phyloP scores from a whole-genome alignment of 2,797 vertebrate genomes.

The Orientallactaga sibirica region DNA sequence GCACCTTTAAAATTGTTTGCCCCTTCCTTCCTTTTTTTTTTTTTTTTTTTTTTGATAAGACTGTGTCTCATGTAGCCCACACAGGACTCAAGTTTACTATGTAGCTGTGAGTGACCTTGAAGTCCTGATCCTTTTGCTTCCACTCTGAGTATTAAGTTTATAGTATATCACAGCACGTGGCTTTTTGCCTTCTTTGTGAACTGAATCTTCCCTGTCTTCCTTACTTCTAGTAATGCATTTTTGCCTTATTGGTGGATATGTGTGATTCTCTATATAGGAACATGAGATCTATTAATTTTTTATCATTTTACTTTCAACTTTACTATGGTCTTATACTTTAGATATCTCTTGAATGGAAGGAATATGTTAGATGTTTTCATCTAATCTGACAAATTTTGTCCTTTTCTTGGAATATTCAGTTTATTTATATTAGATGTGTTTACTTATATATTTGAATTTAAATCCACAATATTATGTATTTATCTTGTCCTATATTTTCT shows the following conservation, averaged over 20 bases:
- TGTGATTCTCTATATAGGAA: background rate
- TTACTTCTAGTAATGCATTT: constrained; percentile 22
- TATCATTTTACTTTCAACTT: constrained; percentile 46
- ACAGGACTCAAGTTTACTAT: background rate
- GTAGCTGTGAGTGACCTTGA: background rate
- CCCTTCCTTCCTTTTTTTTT: background rate
- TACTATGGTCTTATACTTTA: constrained; percentile 55
- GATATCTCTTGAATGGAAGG: constrained; percentile 8
- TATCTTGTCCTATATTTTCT: constrained; percentile 57
- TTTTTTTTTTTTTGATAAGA: background rate
- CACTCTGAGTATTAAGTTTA: background rate
- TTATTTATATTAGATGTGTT: constrained; percentile 55
- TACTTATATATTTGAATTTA: constrained; percentile 53
- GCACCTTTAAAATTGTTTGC: constrained; percentile 25
- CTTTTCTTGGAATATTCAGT: constrained; percentile 45
- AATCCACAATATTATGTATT: constrained; percentile 47
- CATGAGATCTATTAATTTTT: constrained; percentile 31
- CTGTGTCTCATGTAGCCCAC: background rate
- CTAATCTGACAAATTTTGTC: constrained; percentile 42
- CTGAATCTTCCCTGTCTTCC: background rate
- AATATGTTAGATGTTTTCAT: constrained; percentile 48
- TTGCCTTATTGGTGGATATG: constrained; percentile 32
- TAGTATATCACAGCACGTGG: background rate
- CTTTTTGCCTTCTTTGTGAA: constrained; percentile 6
- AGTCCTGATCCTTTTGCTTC: background rate